These are phyloP conservation scores for Neostethus bicornis DNA, from an alignment of 2,797 vertebrate genomes.

Conservation along the genomic window DNA sequence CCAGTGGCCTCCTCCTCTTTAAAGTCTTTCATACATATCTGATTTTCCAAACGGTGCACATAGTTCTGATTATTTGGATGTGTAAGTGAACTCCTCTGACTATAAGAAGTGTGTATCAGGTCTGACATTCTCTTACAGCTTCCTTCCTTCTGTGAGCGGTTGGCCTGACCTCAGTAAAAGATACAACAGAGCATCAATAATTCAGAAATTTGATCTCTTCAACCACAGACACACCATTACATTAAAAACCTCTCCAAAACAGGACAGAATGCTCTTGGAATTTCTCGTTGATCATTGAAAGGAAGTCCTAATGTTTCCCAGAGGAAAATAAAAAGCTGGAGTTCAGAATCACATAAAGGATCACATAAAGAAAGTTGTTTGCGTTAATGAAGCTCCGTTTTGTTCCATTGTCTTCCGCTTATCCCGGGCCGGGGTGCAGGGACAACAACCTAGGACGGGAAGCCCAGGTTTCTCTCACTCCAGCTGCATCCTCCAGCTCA, in stretches of 20 bases:
- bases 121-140: neutral
- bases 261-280: slow-evolving; percentile 16
- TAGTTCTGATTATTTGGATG: too few relatives aligned
- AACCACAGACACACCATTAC: slow-evolving; percentile 26
- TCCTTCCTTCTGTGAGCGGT: slow-evolving; percentile 37
- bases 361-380: slow-evolving; percentile 18
- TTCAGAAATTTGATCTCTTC: slow-evolving; percentile 51
- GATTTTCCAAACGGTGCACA: too few relatives aligned
- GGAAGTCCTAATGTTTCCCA: slow-evolving; percentile 28
- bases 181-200: slow-evolving; percentile 62
- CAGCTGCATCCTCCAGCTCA: too few relatives aligned
- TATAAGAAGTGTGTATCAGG: neutral
- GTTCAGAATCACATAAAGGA: too few relatives aligned
- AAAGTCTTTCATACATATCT: too few relatives aligned
- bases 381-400: too few relatives aligned
- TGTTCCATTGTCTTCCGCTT: too few relatives aligned
- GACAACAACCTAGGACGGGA: too few relatives aligned
- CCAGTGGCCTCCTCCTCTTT: too few relatives aligned
- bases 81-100: neutral
- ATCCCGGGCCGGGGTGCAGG: too few relatives aligned
- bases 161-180: slow-evolving; percentile 48
- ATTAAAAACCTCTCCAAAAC: slow-evolving; percentile 5
- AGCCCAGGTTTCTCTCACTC: too few relatives aligned
- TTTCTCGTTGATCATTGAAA: slow-evolving; percentile 23
- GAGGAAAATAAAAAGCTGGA: slow-evolving; percentile 43